These are phyloP conservation scores for Chondrosia reniformis DNA, from an alignment of 37 sponge, comb jelly and placozoan genomes.

Conservation along the genomic window DNA sequence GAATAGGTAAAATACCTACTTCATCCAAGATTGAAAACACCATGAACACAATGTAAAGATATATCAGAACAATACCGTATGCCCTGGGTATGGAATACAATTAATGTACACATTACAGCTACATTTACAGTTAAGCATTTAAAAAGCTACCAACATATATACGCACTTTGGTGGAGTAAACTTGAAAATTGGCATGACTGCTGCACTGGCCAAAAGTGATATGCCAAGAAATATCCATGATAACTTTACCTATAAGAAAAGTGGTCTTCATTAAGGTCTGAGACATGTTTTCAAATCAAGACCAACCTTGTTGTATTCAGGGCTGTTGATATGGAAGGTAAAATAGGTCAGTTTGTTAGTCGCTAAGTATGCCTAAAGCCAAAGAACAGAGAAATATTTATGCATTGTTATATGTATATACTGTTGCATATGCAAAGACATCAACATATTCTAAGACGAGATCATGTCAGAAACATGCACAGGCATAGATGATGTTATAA, in stretches of 20 bases:
- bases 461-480: too few relatives aligned
- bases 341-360: too few relatives aligned
- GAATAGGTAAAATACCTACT: conserved; percentile 26
- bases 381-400: too few relatives aligned
- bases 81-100: conserved; percentile 31
- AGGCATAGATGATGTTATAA: too few relatives aligned
- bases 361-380: too few relatives aligned
- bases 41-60: conserved; percentile 75
- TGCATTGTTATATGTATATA: too few relatives aligned
- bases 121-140: background rate
- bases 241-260: conserved; percentile 62
- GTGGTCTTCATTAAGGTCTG: background rate
- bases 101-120: background rate
- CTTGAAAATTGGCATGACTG: conserved; percentile 67
- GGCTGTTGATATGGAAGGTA: conserved; percentile 31
- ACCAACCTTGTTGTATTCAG: conserved; percentile 21
- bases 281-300: background rate
- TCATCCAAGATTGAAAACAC: conserved; percentile 62
- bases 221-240: conserved; percentile 86
- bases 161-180: conserved; percentile 82
- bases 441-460: too few relatives aligned
- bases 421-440: too few relatives aligned
- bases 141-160: background rate
- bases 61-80: conserved; percentile 62
- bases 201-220: conserved; percentile 48